phyloP scores from a whole-genome alignment of 2,113 vertebrate genomes.

The Pardalotus punctatus region DNA sequence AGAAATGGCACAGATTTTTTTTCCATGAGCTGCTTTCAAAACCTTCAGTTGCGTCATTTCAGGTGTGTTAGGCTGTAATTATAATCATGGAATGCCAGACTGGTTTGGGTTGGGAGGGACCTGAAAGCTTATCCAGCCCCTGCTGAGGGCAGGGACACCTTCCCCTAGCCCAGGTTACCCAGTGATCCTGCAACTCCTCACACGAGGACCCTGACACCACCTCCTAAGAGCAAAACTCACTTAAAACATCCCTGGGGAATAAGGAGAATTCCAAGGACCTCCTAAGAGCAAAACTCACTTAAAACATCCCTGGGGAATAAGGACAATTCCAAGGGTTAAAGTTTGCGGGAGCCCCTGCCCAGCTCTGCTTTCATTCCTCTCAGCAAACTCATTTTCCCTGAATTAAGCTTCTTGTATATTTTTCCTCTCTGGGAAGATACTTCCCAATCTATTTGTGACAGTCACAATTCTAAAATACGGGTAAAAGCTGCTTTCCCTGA shows the following conservation, averaged over 20 bases:
- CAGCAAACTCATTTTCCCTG: not conserved
- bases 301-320: not conserved
- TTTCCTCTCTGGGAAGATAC: not conserved
- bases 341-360: not conserved
- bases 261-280: not conserved
- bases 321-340: not conserved
- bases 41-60: not conserved
- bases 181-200: not conserved
- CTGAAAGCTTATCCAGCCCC: not conserved
- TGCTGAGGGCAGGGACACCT: not conserved
- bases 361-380: not conserved
- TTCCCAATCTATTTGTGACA: not conserved
- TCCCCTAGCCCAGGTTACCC: not conserved
- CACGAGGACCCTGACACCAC: not conserved
- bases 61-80: not conserved
- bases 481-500: not conserved
- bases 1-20: not conserved
- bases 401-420: not conserved
- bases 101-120: not conserved
- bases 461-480: not conserved
- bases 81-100: not conserved
- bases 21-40: not conserved
- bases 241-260: not conserved
- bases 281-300: not conserved
- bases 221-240: not conserved